Conservation (phyloP, 2,113 vertebrate species). For the Scortum barcoo region DNA sequence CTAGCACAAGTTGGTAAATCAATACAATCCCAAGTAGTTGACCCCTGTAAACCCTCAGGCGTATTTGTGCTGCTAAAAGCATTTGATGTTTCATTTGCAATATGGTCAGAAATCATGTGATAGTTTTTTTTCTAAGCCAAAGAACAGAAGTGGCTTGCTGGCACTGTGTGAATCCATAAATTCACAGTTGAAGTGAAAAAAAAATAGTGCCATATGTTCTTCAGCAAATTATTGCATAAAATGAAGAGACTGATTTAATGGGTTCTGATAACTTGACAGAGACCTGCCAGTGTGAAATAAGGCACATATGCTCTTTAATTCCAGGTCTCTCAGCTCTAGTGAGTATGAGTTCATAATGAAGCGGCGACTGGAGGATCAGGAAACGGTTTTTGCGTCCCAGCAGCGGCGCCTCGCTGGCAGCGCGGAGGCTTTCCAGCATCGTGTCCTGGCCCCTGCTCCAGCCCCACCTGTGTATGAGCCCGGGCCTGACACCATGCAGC, state of each 20-base stretch:
- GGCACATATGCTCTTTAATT: constrained; percentile 25
- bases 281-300: constrained; percentile 3
- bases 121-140: background rate
- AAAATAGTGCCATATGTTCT: constrained; percentile 24
- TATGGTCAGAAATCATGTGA: background rate
- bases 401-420: constrained; percentile 90
- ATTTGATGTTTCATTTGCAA: background rate
- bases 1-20: constrained; percentile 3
- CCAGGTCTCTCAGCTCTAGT: constrained; percentile 74
- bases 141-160: constrained; percentile 23
- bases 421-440: constrained; percentile 93
- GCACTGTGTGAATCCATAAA: constrained; percentile 31
- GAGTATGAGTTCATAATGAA: constrained; percentile 99
- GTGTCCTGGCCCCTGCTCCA: constrained; percentile 94
- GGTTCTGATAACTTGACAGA: constrained; percentile 14
- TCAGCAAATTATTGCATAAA: constrained; percentile 4
- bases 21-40: background rate
- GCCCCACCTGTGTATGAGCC: constrained; percentile 91
- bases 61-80: constrained; percentile 14
- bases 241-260: constrained; percentile 20
- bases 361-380: constrained; percentile 97
- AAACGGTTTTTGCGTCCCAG: constrained; percentile 94
- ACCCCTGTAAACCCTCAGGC: background rate
- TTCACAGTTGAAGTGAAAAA: constrained; percentile 11
- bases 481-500: constrained; percentile 94